Conservation (phyloP, 2,113 vertebrate genomes). For the Dicrurus megarhynchus region DNA sequence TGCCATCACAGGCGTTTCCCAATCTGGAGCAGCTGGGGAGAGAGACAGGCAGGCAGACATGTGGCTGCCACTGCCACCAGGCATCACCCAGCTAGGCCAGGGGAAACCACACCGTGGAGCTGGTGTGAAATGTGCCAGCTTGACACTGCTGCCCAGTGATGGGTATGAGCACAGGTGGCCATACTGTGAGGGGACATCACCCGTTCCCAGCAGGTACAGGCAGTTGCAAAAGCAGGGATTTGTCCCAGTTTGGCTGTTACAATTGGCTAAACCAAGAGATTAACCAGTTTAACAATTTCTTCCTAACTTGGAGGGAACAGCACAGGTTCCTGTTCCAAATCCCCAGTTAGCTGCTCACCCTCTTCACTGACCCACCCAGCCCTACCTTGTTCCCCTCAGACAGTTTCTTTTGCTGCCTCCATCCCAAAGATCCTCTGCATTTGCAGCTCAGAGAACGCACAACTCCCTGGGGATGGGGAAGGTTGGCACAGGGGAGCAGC, state of each 20-base stretch:
- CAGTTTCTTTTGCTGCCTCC: background rate
- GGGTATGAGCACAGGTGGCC: background rate
- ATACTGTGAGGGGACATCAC: background rate
- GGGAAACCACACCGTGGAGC: background rate
- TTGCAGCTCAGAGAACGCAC: background rate
- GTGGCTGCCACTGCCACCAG: background rate
- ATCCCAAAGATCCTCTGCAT: background rate
- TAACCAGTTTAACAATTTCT: background rate
- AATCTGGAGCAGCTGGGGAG: background rate
- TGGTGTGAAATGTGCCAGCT: accelerated
- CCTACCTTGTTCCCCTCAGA: background rate
- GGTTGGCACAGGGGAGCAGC: background rate
- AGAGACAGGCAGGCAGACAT: background rate
- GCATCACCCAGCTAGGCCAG: background rate
- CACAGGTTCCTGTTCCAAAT: background rate
- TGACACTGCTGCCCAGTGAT: accelerated
- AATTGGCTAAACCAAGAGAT: background rate
- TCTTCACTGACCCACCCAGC: background rate
- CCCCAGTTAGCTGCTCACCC: background rate
- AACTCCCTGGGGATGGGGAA: background rate
- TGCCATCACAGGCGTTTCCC: background rate
- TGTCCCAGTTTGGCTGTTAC: background rate
- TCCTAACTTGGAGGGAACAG: background rate
- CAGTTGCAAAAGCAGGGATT: background rate
- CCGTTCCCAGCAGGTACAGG: background rate